Conservation (phyloP, 2,888 invertebrate species). For the Chloromyia formosa region DNA sequence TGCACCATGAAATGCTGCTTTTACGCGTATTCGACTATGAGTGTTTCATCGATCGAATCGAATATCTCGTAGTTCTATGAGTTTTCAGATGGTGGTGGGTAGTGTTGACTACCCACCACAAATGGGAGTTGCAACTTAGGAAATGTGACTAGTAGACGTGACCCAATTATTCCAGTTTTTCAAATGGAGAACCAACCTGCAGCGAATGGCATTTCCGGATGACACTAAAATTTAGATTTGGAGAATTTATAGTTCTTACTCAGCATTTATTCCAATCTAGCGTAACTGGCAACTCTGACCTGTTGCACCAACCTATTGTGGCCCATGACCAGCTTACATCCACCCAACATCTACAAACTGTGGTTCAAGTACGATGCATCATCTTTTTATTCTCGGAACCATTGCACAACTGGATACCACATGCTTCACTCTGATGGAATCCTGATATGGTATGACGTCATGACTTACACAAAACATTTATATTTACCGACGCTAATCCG, state of each 20-base stretch:
- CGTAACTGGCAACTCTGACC: background rate
- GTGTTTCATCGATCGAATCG: background rate
- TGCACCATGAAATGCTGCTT: background rate
- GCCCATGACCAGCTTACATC: background rate
- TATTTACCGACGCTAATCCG: constrained; percentile 19
- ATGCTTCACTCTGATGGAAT: constrained; percentile 12
- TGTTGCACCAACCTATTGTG: background rate
- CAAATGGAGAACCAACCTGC: too few relatives aligned
- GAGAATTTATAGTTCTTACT: too few relatives aligned
- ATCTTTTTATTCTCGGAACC: background rate
- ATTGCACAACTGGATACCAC: constrained; percentile 37
- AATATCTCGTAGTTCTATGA: background rate
- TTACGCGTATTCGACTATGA: background rate
- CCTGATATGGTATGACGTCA: constrained; percentile 37
- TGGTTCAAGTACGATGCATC: constrained; percentile 8
- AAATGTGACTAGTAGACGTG: too few relatives aligned
- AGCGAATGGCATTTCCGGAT: too few relatives aligned
- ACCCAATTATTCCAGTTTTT: too few relatives aligned
- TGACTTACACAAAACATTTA: constrained; percentile 21
- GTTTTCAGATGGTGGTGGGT: too few relatives aligned
- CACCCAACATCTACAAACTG: background rate
- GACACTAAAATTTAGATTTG: too few relatives aligned
- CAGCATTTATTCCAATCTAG: too few relatives aligned
- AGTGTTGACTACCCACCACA: too few relatives aligned
- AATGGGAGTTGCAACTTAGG: too few relatives aligned